phyloP scores from a whole-genome alignment of 2,113 vertebrate species.

The Ammodytes marinus region DNA sequence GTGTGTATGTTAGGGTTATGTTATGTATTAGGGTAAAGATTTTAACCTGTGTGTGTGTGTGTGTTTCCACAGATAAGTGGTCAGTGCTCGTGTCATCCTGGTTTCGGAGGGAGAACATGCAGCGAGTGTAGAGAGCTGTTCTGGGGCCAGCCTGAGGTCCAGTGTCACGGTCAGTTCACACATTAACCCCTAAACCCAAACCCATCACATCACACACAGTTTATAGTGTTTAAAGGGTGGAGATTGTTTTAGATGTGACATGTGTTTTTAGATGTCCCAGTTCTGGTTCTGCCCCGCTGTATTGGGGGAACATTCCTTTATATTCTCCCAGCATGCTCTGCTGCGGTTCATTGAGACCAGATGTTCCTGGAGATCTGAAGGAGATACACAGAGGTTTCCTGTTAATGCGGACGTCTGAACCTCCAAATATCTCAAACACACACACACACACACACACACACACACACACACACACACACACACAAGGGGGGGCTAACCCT shows the following conservation, averaged over 20 bases:
- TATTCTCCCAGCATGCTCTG: background rate
- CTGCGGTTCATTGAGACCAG: constrained; percentile 61
- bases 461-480: too few species aligned
- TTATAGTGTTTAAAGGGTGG: too few species aligned
- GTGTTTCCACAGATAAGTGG: constrained; percentile 89
- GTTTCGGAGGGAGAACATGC: constrained; percentile 95
- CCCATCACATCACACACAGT: too few species aligned
- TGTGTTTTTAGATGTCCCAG: background rate
- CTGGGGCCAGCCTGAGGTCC: constrained; percentile 92
- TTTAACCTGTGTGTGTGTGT: background rate
- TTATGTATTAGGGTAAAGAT: too few species aligned
- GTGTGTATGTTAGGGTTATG: too few species aligned
- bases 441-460: too few species aligned
- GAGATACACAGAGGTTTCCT: constrained; percentile 37
- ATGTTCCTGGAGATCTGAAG: constrained; percentile 54
- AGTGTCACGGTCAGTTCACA: constrained; percentile 89
- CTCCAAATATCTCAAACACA: background rate
- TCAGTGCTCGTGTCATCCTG: constrained; percentile 94
- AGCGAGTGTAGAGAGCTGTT: constrained; percentile 94
- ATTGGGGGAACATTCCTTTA: constrained; percentile 48
- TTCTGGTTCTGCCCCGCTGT: background rate
- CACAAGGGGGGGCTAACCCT: too few species aligned
- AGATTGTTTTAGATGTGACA: background rate
- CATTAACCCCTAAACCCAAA: too few species aligned
- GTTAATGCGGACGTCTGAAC: constrained; percentile 34